These are phyloP conservation scores for Drosophila melanogaster DNA, from an alignment of 1,140 invertebrate genomes.

Conservation along the genomic window Release_6_plus_ISO1_MT NT_033777.3:9574001-9574500, in stretches of 20 bases:
- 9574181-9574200: not conserved
- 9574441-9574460: not conserved
- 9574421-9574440: not conserved
- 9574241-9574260: not conserved
- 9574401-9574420: not conserved
- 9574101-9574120: not conserved
- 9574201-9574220: not conserved
- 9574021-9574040: slow-evolving; percentile 38
- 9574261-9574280: no score
- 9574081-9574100: no score
- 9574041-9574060: slow-evolving; percentile 24
- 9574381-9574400: not conserved
- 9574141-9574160: not conserved
- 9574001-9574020: slow-evolving; percentile 57
- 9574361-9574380: not conserved
- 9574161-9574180: no score
- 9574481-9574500: not conserved
- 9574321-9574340: not conserved
- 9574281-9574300: not conserved
- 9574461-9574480: not conserved
- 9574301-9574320: no score
- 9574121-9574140: not conserved
- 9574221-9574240: not conserved
- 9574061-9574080: no score
- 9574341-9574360: no score